phyloP scores from a whole-genome alignment of 2,888 invertebrate genomes.

The Caenorhabditis afra region DNA sequence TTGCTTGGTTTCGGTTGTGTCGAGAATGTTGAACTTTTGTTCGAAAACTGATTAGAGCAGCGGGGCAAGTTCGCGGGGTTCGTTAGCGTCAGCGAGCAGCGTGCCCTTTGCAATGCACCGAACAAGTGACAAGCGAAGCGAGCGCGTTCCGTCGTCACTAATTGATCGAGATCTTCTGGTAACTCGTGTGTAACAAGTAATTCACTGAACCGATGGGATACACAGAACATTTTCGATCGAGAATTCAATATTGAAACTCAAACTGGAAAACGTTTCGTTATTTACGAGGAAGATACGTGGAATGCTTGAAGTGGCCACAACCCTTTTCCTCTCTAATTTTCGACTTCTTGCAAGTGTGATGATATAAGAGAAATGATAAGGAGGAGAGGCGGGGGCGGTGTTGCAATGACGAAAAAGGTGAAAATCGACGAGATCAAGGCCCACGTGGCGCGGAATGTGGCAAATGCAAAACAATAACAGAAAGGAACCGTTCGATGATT shows the following conservation, averaged over 20 bases:
- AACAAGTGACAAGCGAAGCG: constrained; percentile 36
- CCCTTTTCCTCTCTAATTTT: too few relatives aligned
- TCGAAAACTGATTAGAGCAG: background rate
- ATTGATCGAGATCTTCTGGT: constrained; percentile 14
- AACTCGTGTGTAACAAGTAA: background rate
- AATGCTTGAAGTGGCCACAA: too few relatives aligned
- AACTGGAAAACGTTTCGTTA: too few relatives aligned
- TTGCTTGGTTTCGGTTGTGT: background rate
- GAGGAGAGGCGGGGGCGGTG: background rate
- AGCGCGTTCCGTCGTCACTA: constrained; percentile 15
- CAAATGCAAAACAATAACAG: constrained; percentile 26
- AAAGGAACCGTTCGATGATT: constrained; percentile 39
- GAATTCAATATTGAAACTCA: too few relatives aligned
- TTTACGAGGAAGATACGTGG: too few relatives aligned
- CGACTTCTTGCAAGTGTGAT: too few relatives aligned
- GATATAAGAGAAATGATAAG: background rate
- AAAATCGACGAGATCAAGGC: constrained; percentile 16
- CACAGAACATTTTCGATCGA: too few relatives aligned
- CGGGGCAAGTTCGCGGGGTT: background rate
- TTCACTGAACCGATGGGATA: background rate
- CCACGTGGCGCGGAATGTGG: constrained; percentile 19
- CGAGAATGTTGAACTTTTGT: background rate
- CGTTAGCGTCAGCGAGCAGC: background rate
- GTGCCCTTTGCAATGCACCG: constrained; percentile 19
- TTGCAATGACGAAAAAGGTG: constrained; percentile 27